Percentiles rank a stretch among this genome's conserved stretches.
Evolutionary conservation across 2,797 vertebrate genomes (phyloP).

Genomic region (Onychomys arenicola): DNA sequence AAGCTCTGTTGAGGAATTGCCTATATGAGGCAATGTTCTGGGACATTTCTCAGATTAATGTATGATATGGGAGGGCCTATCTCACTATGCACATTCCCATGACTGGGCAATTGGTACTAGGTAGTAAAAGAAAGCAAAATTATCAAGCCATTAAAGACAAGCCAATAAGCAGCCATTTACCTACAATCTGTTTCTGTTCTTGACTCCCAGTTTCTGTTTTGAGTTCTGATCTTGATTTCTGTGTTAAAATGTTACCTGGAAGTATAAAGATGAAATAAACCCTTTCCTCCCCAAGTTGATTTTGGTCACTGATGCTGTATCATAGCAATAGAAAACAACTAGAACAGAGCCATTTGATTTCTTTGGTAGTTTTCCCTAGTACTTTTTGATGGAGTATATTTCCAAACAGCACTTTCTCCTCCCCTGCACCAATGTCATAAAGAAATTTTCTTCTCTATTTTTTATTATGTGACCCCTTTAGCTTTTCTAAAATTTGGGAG

Average conservation of each 20-base stretch:
- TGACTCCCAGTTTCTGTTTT: not conserved
- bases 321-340: not conserved
- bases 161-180: too few species aligned
- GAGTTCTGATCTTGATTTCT: not conserved
- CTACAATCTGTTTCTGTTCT: not conserved
- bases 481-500: not conserved
- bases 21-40: not conserved
- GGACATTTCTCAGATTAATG: not conserved
- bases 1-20: not conserved
- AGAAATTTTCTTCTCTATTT: not conserved
- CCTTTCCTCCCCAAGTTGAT: not conserved
- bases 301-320: not conserved
- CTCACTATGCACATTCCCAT: too few species aligned
- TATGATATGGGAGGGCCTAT: not conserved
- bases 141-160: not conserved
- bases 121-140: not conserved
- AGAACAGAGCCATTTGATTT: not conserved
- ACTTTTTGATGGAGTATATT: not conserved
- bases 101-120: not conserved
- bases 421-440: not conserved
- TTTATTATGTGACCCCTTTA: not conserved
- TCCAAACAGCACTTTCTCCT: not conserved
- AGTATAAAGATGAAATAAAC: not conserved
- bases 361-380: not conserved
- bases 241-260: not conserved